These are phyloP conservation scores for Ancistrus triradiatus DNA, from an alignment of 2,113 vertebrate species.

Conservation along the genomic window DNA sequence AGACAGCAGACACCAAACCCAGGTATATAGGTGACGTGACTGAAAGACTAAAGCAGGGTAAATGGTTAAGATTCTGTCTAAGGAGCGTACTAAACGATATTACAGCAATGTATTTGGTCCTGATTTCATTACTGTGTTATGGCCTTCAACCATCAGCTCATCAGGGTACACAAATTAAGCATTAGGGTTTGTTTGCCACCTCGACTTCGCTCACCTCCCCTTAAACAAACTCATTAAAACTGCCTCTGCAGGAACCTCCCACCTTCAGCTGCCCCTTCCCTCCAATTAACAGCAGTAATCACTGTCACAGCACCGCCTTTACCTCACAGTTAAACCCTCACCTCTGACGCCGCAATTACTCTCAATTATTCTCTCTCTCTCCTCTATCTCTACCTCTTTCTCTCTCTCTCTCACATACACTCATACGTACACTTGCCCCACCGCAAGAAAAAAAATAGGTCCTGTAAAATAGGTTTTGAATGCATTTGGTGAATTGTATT, in stretches of 20 bases:
- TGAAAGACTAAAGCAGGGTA: too few species aligned
- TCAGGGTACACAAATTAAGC: conserved; percentile 27
- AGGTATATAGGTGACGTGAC: too few species aligned
- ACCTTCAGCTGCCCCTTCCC: conserved; percentile 40
- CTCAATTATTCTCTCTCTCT: too few species aligned
- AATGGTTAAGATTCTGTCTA: too few species aligned
- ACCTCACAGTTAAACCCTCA: conserved; percentile 44
- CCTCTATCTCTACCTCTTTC: conserved; percentile 40
- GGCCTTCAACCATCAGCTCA: conserved; percentile 17
- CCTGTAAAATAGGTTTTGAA: conserved; percentile 10
- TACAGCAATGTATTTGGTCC: not conserved
- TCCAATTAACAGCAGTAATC: conserved; percentile 48
- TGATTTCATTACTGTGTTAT: conserved; percentile 26
- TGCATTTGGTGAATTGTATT: not conserved
- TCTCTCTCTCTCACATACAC: conserved; percentile 45
- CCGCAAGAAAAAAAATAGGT: conserved; percentile 49
- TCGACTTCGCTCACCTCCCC: conserved; percentile 12
- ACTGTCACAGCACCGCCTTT: conserved; percentile 44
- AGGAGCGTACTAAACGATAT: too few species aligned
- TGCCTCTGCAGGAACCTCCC: conserved; percentile 28
- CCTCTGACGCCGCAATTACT: conserved; percentile 63
- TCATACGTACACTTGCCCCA: conserved; percentile 28
- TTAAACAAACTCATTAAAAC: conserved; percentile 50
- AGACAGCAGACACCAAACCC: too few species aligned
- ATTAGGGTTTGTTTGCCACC: conserved; percentile 18